phyloP scores from a whole-genome alignment of 2,888 invertebrate genomes.

The Oscheius sp. region DNA sequence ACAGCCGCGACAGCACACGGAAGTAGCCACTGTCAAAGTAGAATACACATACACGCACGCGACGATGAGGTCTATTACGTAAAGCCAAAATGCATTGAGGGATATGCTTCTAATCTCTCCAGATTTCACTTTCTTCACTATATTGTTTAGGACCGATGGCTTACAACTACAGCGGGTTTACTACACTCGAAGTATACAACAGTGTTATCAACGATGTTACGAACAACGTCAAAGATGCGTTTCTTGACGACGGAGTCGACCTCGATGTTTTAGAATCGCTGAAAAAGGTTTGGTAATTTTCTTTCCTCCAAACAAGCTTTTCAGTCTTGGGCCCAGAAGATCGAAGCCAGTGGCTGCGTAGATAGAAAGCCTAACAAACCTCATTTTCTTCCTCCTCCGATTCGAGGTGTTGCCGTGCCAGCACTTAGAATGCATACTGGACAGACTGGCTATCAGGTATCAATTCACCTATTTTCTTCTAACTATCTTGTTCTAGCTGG shows the following conservation, averaged over 20 bases:
- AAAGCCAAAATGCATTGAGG: neutral
- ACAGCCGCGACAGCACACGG: conserved; percentile 34
- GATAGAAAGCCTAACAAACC: conserved; percentile 57
- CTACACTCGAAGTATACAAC: conserved; percentile 61
- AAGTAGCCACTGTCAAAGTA: conserved; percentile 33
- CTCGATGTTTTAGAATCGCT: conserved; percentile 94
- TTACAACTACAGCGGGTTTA: conserved; percentile 7
- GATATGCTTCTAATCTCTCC: too few relatives aligned
- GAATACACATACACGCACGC: conserved; percentile 34
- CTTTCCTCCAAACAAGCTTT: conserved; percentile 7
- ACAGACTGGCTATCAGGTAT: too few relatives aligned
- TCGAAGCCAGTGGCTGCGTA: conserved; percentile 64
- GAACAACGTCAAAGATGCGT: conserved; percentile 83
- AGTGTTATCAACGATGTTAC: conserved; percentile 93
- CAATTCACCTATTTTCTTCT: too few relatives aligned
- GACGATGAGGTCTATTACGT: neutral
- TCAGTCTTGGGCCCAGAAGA: conserved; percentile 69
- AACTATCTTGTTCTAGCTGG: too few relatives aligned
- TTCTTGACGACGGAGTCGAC: conserved; percentile 96
- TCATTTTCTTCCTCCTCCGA: conserved; percentile 34
- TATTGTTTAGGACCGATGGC: conserved; percentile 2
- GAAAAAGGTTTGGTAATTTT: conserved; percentile 79
- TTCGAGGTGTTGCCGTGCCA: conserved; percentile 17
- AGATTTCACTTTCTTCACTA: too few relatives aligned
- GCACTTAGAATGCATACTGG: too few relatives aligned